These are phyloP conservation scores for Drosophila ambigua DNA, from an alignment of 1,140 invertebrate genomes.

Conservation along the genomic window DNA sequence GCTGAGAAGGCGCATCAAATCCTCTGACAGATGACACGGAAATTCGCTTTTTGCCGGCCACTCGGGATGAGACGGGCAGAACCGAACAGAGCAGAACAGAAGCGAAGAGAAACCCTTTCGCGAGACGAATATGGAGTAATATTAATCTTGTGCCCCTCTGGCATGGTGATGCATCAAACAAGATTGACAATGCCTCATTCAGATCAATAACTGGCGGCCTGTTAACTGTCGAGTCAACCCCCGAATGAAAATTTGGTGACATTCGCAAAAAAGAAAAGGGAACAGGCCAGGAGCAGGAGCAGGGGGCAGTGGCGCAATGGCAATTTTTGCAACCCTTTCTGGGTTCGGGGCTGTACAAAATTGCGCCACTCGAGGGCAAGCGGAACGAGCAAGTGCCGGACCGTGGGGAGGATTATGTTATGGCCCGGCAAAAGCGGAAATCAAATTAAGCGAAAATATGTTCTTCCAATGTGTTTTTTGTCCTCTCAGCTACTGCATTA, in stretches of 20 bases:
- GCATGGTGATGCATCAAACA: slow-evolving; percentile 64
- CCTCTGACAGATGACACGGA: slow-evolving; percentile 74
- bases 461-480: slow-evolving; percentile 26
- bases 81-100: not conserved
- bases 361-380: slow-evolving; percentile 72
- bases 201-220: slow-evolving; percentile 68
- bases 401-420: not conserved
- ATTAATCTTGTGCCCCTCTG: slow-evolving; percentile 55
- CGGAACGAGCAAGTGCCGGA: slow-evolving; percentile 70
- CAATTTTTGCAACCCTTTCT: slow-evolving; percentile 69
- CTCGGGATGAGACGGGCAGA: too few relatives aligned
- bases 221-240: slow-evolving; percentile 44
- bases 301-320: slow-evolving; percentile 12
- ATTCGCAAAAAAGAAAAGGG: slow-evolving; percentile 41
- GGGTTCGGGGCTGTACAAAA: slow-evolving; percentile 66
- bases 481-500: slow-evolving; percentile 52
- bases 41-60: slow-evolving; percentile 65
- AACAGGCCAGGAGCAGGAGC: slow-evolving; percentile 53
- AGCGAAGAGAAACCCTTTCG: slow-evolving; percentile 46
- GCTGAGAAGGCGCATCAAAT: slow-evolving; percentile 55
- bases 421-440: slow-evolving; percentile 55
- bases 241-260: slow-evolving; percentile 59
- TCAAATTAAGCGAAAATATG: slow-evolving; percentile 81
- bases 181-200: slow-evolving; percentile 74
- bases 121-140: slow-evolving; percentile 48